Conservation (phyloP, 2,888 invertebrate species). For the Trachelus iudaicus region DNA sequence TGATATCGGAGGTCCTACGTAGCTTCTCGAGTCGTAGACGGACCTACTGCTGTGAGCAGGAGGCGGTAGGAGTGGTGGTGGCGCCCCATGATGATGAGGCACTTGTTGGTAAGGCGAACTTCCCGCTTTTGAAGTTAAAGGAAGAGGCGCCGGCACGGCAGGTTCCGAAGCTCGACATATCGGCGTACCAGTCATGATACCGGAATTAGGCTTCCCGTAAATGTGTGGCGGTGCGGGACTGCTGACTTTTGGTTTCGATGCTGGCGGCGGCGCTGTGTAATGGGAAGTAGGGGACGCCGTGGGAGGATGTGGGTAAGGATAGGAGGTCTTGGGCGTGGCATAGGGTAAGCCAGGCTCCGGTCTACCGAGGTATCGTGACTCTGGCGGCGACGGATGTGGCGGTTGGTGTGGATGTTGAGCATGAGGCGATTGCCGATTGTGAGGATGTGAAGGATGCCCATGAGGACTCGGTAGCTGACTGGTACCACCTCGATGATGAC, state of each 20-base stretch:
- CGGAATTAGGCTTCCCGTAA: conserved; percentile 74
- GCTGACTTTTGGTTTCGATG: conserved; percentile 76
- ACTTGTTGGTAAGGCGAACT: conserved; percentile 70
- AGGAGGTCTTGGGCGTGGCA: conserved; percentile 61
- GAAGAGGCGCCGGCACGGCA: conserved; percentile 66
- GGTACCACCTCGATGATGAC: conserved; percentile 62
- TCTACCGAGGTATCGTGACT: conserved; percentile 58
- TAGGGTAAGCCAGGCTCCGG: conserved; percentile 57
- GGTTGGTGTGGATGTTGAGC: conserved; percentile 56
- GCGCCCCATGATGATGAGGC: conserved; percentile 67
- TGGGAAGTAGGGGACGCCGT: conserved; percentile 64
- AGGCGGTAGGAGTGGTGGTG: conserved; percentile 65
- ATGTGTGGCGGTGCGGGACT: conserved; percentile 83
- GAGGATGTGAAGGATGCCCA: conserved; percentile 64
- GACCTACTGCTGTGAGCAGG: conserved; percentile 66
- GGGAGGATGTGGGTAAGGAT: conserved; percentile 66
- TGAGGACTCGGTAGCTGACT: conserved; percentile 67
- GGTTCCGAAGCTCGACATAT: conserved; percentile 66
- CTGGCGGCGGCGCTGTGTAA: conserved; percentile 66
- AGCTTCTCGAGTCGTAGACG: conserved; percentile 61
- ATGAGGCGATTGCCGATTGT: conserved; percentile 64
- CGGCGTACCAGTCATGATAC: conserved; percentile 71
- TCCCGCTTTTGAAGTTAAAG: conserved; percentile 70
- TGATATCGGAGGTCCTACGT: conserved; percentile 48
- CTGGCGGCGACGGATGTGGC: conserved; percentile 60